phyloP scores from a whole-genome alignment of 2,888 invertebrate genomes.

The Antheraea assamensis region DNA sequence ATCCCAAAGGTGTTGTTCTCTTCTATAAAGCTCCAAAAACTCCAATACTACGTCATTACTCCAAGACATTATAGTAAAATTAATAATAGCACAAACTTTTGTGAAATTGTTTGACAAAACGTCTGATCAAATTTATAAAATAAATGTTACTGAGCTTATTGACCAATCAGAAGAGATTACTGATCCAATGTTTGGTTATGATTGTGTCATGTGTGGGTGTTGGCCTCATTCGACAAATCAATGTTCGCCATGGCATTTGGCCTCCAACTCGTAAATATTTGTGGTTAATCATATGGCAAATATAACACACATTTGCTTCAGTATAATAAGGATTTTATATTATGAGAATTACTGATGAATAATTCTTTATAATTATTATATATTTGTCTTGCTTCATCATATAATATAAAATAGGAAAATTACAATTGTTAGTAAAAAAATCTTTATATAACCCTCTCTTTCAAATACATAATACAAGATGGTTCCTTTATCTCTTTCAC shows the following conservation, averaged over 20 bases:
- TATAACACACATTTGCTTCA: slow-evolving; percentile 4
- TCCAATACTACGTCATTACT: slow-evolving; percentile 64
- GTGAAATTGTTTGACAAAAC: slow-evolving; percentile 25
- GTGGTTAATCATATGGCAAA: slow-evolving; percentile 18
- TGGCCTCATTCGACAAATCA: slow-evolving; percentile 65
- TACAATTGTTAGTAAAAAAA: background rate
- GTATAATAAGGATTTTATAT: background rate
- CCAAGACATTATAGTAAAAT: slow-evolving; percentile 53
- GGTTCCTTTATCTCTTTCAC: background rate
- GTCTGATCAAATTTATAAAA: slow-evolving; percentile 35
- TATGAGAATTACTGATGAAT: background rate
- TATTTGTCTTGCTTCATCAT: background rate
- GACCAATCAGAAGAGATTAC: slow-evolving; percentile 51
- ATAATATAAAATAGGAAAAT: background rate
- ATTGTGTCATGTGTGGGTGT: slow-evolving; percentile 44
- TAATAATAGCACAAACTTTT: background rate
- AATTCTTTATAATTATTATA: background rate
- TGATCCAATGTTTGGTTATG: slow-evolving; percentile 64
- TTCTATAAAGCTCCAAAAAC: slow-evolving; percentile 67
- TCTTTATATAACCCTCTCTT: background rate
- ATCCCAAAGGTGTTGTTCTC: slow-evolving; percentile 69
- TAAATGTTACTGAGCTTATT: slow-evolving; percentile 38
- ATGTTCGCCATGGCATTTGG: slow-evolving; percentile 57
- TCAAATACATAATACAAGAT: background rate
- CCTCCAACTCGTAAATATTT: slow-evolving; percentile 40